phyloP scores from a whole-genome alignment of 2,797 vertebrate genomes.

The Acanthurus leucopareius region DNA sequence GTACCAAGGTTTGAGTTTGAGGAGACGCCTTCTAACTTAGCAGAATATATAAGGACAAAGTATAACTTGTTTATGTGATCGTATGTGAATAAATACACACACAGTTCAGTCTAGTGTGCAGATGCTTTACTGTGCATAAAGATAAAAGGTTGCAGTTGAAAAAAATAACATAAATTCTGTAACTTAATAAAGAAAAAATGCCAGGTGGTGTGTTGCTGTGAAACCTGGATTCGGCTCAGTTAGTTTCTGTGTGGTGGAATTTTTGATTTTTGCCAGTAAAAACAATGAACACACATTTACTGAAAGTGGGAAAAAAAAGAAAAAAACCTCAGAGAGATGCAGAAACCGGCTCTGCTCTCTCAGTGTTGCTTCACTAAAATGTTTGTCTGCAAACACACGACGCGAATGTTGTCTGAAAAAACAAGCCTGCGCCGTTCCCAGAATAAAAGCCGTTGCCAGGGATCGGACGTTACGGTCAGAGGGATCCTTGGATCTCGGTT shows the following conservation, averaged over 20 bases:
- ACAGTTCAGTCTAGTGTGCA: not conserved
- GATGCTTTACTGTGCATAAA: conserved; percentile 2
- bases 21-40: too few relatives aligned
- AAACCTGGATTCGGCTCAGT: conserved; percentile 7
- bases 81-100: not conserved
- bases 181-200: conserved; percentile 30
- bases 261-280: not conserved
- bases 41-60: too few relatives aligned
- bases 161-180: conserved; percentile 4
- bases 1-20: too few relatives aligned
- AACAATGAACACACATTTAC: not conserved
- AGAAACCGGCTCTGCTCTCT: not conserved
- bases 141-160: not conserved
- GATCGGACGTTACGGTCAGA: too few relatives aligned
- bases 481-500: too few relatives aligned
- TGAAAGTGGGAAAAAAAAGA: not conserved
- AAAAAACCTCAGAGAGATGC: not conserved
- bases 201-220: not conserved
- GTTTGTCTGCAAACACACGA: not conserved
- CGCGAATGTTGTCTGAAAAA: not conserved
- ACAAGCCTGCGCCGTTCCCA: not conserved
- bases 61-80: not conserved
- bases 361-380: not conserved
- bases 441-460: not conserved
- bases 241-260: not conserved